A percentile compares a stretch with the other conserved stretches of the same genome.
phyloP scores from a whole-genome alignment of 2,797 vertebrate genomes.

The Lacerta viridis region DNA sequence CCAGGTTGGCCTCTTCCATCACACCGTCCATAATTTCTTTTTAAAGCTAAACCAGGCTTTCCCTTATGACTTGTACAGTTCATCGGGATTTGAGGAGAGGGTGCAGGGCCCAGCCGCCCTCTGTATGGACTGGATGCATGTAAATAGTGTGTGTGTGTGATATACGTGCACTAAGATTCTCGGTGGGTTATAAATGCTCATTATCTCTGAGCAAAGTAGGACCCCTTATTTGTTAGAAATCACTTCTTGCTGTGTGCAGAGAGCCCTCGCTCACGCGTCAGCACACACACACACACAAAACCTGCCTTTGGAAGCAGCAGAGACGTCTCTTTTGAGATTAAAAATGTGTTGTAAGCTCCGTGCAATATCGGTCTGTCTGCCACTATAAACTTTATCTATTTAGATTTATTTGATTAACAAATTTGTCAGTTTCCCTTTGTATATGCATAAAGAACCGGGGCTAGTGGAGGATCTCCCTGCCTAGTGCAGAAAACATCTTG shows the following conservation, averaged over 20 bases:
- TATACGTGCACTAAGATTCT: neutral
- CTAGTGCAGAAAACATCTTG: neutral
- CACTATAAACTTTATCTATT: conserved; percentile 27
- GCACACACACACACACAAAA: neutral
- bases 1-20: neutral
- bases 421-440: conserved; percentile 14
- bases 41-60: neutral
- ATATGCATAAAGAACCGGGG: neutral
- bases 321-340: conserved; percentile 4
- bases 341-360: conserved; percentile 21
- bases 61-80: neutral
- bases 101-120: neutral
- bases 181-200: conserved; percentile 3
- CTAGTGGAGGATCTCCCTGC: neutral
- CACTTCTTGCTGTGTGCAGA: neutral
- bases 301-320: neutral
- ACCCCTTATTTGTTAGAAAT: conserved; percentile 14
- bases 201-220: conserved; percentile 13
- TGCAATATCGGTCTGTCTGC: conserved; percentile 13
- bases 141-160: neutral
- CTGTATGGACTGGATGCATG: neutral
- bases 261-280: neutral
- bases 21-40: neutral
- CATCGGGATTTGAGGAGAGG: neutral
- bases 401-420: conserved; percentile 42